Percentiles rank a stretch among this genome's conserved stretches.
phyloP scores from a whole-genome alignment of 1,140 invertebrate genomes.

The Caerostris extrusa region DNA sequence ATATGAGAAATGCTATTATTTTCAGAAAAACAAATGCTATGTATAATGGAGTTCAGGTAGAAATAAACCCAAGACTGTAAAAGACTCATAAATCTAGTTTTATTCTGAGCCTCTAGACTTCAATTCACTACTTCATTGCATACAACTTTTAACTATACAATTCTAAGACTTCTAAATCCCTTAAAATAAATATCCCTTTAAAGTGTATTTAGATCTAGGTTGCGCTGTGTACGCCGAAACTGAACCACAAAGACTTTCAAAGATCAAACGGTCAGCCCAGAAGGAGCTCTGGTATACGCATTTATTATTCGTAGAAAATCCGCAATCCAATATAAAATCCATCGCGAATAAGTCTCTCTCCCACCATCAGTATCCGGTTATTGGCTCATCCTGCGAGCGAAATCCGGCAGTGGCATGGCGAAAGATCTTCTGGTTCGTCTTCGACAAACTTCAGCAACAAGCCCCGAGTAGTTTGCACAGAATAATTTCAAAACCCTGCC shows the following conservation, averaged over 20 bases:
- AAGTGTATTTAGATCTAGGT: too few relatives aligned
- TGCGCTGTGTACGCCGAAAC: neutral
- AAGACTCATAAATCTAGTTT: too few relatives aligned
- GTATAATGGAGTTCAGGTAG: too few relatives aligned
- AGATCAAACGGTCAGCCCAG: neutral
- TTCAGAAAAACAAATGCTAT: too few relatives aligned
- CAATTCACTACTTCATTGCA: too few relatives aligned
- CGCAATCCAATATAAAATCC: neutral
- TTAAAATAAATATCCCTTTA: too few relatives aligned
- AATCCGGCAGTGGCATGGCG: neutral
- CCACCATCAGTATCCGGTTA: neutral
- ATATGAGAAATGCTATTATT: too few relatives aligned
- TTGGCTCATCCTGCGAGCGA: neutral
- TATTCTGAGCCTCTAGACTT: too few relatives aligned
- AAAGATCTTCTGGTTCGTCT: neutral
- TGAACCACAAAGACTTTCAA: neutral
- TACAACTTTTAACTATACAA: too few relatives aligned
- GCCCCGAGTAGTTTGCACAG: neutral
- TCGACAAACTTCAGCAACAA: neutral
- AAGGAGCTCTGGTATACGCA: neutral
- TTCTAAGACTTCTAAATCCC: too few relatives aligned
- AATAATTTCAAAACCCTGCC: constrained; percentile 45
- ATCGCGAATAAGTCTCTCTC: neutral
- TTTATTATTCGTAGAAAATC: neutral
- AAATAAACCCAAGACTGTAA: too few relatives aligned